phyloP scores from a whole-genome alignment of 2,888 invertebrate species.

The Drosophila hawaiiensis region DNA sequence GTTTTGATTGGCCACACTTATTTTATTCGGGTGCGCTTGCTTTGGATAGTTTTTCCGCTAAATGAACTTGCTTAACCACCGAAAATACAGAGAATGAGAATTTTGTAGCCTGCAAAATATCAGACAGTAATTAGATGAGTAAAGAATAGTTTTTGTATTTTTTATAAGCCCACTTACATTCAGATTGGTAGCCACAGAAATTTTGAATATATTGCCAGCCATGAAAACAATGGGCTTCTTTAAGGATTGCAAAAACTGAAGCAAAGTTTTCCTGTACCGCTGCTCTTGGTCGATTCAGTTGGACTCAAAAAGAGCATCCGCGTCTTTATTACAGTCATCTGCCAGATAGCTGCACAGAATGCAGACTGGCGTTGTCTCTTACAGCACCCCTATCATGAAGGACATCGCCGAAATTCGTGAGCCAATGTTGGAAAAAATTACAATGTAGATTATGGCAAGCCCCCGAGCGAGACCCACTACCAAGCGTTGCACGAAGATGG shows the following conservation, averaged over 20 bases:
- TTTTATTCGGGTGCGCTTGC: neutral
- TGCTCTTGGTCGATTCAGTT: slow-evolving; percentile 69
- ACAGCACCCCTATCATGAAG: slow-evolving; percentile 42
- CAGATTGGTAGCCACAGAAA: slow-evolving; percentile 74
- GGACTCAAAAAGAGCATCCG: slow-evolving; percentile 71
- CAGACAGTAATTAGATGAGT: neutral
- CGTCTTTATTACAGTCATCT: slow-evolving; percentile 64
- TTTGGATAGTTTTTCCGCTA: slow-evolving; percentile 54
- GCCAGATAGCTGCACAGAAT: slow-evolving; percentile 69
- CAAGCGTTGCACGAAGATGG: slow-evolving; percentile 76
- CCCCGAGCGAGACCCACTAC: slow-evolving; percentile 70
- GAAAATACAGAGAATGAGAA: slow-evolving; percentile 78
- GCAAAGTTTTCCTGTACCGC: slow-evolving; percentile 59
- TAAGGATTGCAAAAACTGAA: slow-evolving; percentile 68
- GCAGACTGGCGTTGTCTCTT: slow-evolving; percentile 75
- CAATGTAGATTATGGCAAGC: slow-evolving; percentile 67
- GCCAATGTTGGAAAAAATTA: slow-evolving; percentile 58
- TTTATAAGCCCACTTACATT: slow-evolving; percentile 49
- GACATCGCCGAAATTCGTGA: slow-evolving; percentile 61
- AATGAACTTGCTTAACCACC: slow-evolving; percentile 72
- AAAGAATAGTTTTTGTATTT: neutral
- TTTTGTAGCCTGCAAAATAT: slow-evolving; percentile 65
- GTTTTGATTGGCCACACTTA: neutral
- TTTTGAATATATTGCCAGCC: slow-evolving; percentile 73
- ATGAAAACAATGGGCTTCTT: slow-evolving; percentile 70